phyloP scores from a whole-genome alignment of 2,113 vertebrate genomes.

The Alectura lathami region DNA sequence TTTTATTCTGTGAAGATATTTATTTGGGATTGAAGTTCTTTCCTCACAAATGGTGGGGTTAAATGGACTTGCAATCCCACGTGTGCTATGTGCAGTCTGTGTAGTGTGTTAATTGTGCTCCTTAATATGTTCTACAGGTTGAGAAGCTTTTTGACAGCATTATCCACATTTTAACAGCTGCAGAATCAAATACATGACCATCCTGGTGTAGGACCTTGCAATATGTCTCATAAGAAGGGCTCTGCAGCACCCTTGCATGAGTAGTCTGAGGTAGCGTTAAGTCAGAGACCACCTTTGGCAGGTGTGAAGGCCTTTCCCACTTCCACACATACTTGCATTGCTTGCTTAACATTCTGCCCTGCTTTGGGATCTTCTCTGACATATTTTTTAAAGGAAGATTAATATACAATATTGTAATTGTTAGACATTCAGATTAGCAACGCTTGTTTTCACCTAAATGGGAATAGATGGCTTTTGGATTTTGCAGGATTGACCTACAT shows the following conservation, averaged over 20 bases:
- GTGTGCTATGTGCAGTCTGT: not conserved
- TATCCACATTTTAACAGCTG: not conserved
- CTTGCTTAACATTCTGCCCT: not conserved
- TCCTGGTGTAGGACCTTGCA: not conserved
- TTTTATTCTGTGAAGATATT: not conserved
- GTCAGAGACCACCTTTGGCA: not conserved
- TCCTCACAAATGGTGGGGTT: rapidly evolving
- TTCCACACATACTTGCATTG: rapidly evolving
- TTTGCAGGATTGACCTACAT: slow-evolving; percentile 30
- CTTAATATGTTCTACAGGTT: not conserved
- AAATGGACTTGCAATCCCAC: not conserved
- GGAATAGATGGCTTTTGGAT: not conserved
- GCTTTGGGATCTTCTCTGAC: not conserved
- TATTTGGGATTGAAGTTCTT: not conserved
- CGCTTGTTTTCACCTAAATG: not conserved
- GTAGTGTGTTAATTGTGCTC: not conserved
- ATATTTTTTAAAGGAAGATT: not conserved
- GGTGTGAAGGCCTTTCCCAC: not conserved
- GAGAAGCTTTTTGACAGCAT: not conserved
- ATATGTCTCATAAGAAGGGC: not conserved
- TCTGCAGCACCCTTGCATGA: not conserved
- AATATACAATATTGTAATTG: not conserved
- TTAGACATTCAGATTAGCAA: not conserved
- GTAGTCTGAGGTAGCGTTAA: not conserved
- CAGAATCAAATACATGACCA: not conserved